Evolutionary conservation across 2,113 vertebrate genomes (phyloP), one percentile per base, ranked within the genome.

Genomic region (Ceyx cyanopectus): DNA sequence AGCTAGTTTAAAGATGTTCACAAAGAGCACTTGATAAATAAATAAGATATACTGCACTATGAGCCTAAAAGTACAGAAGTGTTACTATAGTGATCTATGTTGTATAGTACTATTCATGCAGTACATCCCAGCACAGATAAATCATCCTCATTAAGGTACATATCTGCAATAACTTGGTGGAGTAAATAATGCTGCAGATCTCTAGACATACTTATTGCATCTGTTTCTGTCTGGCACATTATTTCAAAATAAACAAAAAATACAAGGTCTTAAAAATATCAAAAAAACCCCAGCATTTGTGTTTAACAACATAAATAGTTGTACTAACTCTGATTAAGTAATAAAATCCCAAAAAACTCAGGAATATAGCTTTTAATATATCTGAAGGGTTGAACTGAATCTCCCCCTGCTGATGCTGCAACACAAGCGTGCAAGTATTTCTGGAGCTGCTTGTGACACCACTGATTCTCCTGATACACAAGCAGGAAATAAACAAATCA

Each of bases 1-100:
- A 97, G 76, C 89, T 96, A 78, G 94, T 95, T 96, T 96, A 86
- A 94, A 93, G 93, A 92, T 77, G 41, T 81, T 94, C 87, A 92
- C 72, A 62, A 73, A 76, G 63, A 94, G 43, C 75, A 90, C 90
- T 69, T 53, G 75, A 93, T 94, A 94, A 50, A 93, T 89, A 92
- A 92, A 51, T 81, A 91, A 92, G 73, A 67, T 85, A 84, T 92
- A 54, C 70, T 81, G 72, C 93, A 94, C 85, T 67, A 88, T 58
- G 41, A 92, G 34, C 26, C 77, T 91, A 91, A 85, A 92, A 77
- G 48, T 90, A 68, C 24, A 85, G 67, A 86, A 76, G n/a, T 17
- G 97, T 97, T 96, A 60, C 96, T 91, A 97, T 88, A 89, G 93
- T 57, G 94, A 95, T 91, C 69, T 50, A 17, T 34, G 41, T 51